phyloP scores from a whole-genome alignment of 2,797 vertebrate genomes.

The Myotis planiceps region DNA sequence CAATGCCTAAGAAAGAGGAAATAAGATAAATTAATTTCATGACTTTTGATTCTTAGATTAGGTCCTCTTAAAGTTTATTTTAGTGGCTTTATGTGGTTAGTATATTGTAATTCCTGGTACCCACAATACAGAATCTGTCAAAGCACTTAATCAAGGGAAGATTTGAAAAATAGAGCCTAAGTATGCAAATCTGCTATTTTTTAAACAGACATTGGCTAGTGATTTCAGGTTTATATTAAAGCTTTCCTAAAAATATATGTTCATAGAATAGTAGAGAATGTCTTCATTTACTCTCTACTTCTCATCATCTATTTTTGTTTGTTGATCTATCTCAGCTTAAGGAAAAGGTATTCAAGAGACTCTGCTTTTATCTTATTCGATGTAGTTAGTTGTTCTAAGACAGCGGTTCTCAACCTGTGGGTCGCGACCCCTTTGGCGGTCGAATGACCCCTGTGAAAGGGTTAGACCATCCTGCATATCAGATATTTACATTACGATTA shows the following conservation, averaged over 20 bases:
- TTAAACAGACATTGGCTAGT: neutral
- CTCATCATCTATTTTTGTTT: neutral
- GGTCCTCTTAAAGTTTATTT: neutral
- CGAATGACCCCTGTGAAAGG: no score
- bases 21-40: constrained; percentile 32
- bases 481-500: no score
- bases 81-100: neutral
- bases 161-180: neutral
- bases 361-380: neutral
- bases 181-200: constrained; percentile 11
- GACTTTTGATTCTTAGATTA: neutral
- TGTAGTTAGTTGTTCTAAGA: neutral
- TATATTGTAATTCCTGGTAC: neutral
- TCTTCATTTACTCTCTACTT: constrained; percentile 25
- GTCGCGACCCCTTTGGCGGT: no score
- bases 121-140: neutral
- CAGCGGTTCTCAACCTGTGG: no score
- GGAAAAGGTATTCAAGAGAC: constrained; percentile 40
- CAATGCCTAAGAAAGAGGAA: constrained; percentile 91
- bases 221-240: constrained; percentile 26
- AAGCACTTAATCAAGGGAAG: neutral
- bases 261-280: neutral
- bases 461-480: no score
- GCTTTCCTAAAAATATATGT: neutral
- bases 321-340: constrained; percentile 16